Evolutionary conservation across 1,140 invertebrate species (phyloP).

Genomic region (Elysia chlorotica): DNA sequence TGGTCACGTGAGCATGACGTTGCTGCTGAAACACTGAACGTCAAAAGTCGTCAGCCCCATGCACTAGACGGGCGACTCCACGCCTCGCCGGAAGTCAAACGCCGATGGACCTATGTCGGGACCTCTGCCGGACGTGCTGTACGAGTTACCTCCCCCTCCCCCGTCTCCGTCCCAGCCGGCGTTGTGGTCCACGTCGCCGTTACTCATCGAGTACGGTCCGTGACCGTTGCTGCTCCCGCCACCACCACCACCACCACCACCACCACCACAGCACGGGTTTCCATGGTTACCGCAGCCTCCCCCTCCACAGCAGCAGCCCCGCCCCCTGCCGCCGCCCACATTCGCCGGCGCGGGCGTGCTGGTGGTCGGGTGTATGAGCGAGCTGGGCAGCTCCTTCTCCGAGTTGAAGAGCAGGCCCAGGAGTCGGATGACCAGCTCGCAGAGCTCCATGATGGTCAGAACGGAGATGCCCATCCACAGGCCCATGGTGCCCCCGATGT

Average conservation of each 20-base stretch:
- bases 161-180: constrained; percentile 3
- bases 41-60: too few species aligned
- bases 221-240: too few species aligned
- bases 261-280: too few species aligned
- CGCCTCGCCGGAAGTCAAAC: constrained; percentile 9
- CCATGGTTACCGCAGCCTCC: too few species aligned
- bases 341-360: too few species aligned
- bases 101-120: neutral
- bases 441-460: constrained; percentile 54
- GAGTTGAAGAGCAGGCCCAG: constrained; percentile 49
- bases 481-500: constrained; percentile 55
- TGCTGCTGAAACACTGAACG: too few species aligned
- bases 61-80: too few species aligned
- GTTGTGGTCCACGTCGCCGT: constrained; percentile 11
- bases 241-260: too few species aligned
- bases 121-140: neutral
- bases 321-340: constrained; percentile 23
- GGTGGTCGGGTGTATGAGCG: constrained; percentile 21
- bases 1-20: too few species aligned
- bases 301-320: too few species aligned
- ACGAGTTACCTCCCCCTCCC: too few species aligned
- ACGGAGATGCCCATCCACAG: constrained; percentile 59
- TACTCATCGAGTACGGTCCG: constrained; percentile 1
- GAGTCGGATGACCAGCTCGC: constrained; percentile 49
- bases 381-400: constrained; percentile 36